Percentiles rank a stretch among this genome's conserved stretches.
Conservation (phyloP, 2,113 vertebrate genomes). For the Camarhynchus parvulus region DNA sequence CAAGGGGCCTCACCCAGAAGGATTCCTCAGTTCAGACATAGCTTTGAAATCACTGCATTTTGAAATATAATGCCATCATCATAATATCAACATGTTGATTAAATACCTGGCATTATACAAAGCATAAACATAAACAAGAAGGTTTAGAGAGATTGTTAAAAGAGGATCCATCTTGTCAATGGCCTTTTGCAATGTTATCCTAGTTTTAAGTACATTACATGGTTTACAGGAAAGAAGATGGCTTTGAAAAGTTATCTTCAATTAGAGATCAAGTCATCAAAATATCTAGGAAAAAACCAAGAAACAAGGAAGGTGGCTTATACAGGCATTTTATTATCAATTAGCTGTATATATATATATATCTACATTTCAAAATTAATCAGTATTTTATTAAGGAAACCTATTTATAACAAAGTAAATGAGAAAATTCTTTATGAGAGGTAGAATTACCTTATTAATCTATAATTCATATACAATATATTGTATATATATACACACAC, state of each 20-base stretch:
- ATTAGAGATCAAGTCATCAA: background rate
- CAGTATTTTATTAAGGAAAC: slow-evolving; percentile 64
- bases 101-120: background rate
- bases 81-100: background rate
- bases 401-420: slow-evolving; percentile 79
- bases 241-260: background rate
- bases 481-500: slow-evolving; percentile 63
- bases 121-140: background rate
- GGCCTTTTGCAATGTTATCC: background rate
- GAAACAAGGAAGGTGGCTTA: slow-evolving; percentile 1
- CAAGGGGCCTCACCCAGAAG: background rate
- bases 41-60: background rate
- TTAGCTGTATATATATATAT: slow-evolving; percentile 49
- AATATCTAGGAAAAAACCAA: background rate
- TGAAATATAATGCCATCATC: background rate
- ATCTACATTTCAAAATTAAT: slow-evolving; percentile 74
- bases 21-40: background rate
- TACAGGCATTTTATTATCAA: slow-evolving; percentile 73
- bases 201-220: background rate
- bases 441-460: slow-evolving; percentile 75
- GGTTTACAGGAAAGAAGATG: background rate
- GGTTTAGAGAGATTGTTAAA: background rate
- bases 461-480: slow-evolving; percentile 69
- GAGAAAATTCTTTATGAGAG: slow-evolving; percentile 70
- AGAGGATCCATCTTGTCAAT: background rate